phyloP scores from a whole-genome alignment of 2,888 invertebrate species.

The Syritta pipiens region DNA sequence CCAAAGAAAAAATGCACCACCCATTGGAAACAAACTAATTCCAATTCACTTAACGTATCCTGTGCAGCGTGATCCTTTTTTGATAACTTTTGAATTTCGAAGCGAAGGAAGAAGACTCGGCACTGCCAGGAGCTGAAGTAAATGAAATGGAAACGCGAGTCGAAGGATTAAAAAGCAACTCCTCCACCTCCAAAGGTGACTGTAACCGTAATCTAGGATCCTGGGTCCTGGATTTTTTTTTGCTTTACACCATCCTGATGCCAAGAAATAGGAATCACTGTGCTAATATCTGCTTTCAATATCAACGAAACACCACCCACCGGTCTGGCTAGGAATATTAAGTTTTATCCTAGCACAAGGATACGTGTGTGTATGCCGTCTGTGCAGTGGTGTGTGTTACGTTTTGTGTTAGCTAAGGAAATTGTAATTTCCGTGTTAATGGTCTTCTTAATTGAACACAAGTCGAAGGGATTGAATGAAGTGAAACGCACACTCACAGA shows the following conservation, averaged over 20 bases:
- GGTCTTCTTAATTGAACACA: constrained; percentile 68
- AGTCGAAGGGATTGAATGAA: constrained; percentile 67
- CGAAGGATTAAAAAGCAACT: constrained; percentile 20
- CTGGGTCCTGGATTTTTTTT: constrained; percentile 47
- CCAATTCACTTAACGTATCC: constrained; percentile 58
- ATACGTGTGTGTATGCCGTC: not conserved
- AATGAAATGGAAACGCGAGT: constrained; percentile 48
- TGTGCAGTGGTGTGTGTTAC: constrained; percentile 24
- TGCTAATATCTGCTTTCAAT: constrained; percentile 63
- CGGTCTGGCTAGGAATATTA: no score
- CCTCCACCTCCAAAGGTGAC: not conserved
- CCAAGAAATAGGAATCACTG: constrained; percentile 48
- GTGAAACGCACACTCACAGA: constrained; percentile 43
- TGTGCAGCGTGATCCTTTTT: constrained; percentile 38
- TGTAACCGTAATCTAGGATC: no score
- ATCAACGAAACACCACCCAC: no score
- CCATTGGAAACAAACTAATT: constrained; percentile 55
- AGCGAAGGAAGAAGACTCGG: constrained; percentile 2
- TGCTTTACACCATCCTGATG: constrained; percentile 47
- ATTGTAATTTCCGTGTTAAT: constrained; percentile 69
- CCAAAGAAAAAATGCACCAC: constrained; percentile 15
- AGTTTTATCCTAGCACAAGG: constrained; percentile 49
- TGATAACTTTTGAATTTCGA: constrained; percentile 48
- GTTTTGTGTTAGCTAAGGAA: constrained; percentile 64
- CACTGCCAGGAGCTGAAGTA: constrained; percentile 38